A percentile compares a stretch with the other conserved stretches of the same genome.
Evolutionary conservation across 1,140 invertebrate species (phyloP).

Genomic region (Eufriesea mexicana): DNA sequence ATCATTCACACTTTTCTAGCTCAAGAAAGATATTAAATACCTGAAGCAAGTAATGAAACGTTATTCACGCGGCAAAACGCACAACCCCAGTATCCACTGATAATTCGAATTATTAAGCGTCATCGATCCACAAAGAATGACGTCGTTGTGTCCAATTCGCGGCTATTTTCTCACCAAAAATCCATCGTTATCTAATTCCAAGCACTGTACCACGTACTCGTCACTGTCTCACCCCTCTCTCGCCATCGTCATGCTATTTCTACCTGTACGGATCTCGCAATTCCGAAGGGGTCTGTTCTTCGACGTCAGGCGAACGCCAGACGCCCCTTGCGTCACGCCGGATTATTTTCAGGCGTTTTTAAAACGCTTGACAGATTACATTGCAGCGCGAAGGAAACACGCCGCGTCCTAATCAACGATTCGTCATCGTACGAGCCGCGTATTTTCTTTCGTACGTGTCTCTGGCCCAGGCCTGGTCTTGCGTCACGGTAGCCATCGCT

Average conservation of each 20-base stretch:
- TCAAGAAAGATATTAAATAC: too few species aligned
- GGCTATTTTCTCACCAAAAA: too few species aligned
- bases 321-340: conserved; percentile 53
- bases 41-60: too few species aligned
- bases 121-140: too few species aligned
- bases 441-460: neutral
- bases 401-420: conserved; percentile 17
- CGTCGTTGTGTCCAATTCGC: too few species aligned
- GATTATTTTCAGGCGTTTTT: conserved; percentile 64
- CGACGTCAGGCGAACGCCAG: conserved; percentile 35
- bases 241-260: neutral
- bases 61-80: too few species aligned
- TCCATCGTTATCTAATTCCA: too few species aligned
- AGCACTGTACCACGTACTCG: too few species aligned
- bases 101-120: too few species aligned
- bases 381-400: conserved; percentile 17
- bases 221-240: conserved; percentile 1
- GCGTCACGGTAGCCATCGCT: neutral
- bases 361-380: conserved; percentile 59
- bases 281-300: conserved; percentile 1
- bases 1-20: too few species aligned
- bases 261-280: conserved; percentile 11
- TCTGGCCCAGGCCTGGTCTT: neutral
- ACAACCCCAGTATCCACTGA: too few species aligned
- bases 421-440: neutral